Percentiles rank a stretch among this genome's conserved stretches.
These are phyloP conservation scores for Synergus laeviventris DNA, from an alignment of 2,888 invertebrate species.

Conservation along the genomic window DNA sequence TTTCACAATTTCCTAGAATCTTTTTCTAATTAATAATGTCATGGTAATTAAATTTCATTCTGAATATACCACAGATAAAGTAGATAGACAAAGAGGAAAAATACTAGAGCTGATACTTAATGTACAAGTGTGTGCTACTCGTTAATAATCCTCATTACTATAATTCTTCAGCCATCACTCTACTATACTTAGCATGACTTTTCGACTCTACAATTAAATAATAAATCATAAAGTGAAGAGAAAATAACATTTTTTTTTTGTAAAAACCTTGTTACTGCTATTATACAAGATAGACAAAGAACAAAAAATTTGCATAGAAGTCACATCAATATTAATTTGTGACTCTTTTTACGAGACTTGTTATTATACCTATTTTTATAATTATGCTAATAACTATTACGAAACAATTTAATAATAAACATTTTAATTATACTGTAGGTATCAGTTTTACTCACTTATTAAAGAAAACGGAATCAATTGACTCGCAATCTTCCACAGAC, in stretches of 20 bases:
- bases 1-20: background rate
- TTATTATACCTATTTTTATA: background rate
- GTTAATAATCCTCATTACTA: slow-evolving; percentile 11
- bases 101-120: background rate
- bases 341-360: background rate
- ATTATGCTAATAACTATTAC: background rate
- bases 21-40: background rate
- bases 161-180: background rate
- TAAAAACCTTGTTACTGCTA: background rate
- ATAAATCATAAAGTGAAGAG: background rate
- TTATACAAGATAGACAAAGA: background rate
- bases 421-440: background rate
- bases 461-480: too few species aligned
- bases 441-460: too few species aligned
- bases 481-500: background rate
- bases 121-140: background rate
- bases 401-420: background rate
- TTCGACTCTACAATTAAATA: slow-evolving; percentile 24
- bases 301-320: background rate
- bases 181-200: background rate
- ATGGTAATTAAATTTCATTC: background rate
- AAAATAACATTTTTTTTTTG: background rate
- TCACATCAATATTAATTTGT: background rate
- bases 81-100: background rate
- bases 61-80: background rate